phyloP scores from a whole-genome alignment of 2,797 vertebrate species.

The Galaxias olidus region DNA sequence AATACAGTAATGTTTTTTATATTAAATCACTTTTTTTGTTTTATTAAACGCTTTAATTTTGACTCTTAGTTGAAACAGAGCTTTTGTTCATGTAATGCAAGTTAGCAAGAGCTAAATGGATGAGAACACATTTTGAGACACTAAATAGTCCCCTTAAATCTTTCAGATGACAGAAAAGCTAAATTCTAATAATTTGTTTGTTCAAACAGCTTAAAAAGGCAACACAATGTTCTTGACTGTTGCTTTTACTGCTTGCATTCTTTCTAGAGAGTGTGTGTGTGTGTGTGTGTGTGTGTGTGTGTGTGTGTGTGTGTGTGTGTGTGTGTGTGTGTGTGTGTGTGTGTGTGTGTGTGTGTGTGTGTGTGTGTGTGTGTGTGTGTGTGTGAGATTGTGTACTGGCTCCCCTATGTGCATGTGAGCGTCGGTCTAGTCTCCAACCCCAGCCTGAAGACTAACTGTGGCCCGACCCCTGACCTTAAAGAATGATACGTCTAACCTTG shows the following conservation, averaged over 20 bases:
- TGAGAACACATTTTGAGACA: too few relatives aligned
- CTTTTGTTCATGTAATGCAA: too few relatives aligned
- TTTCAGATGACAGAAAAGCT: too few relatives aligned
- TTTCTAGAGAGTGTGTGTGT: slow-evolving; percentile 14
- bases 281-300: slow-evolving; percentile 26
- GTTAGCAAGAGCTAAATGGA: too few relatives aligned
- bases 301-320: slow-evolving; percentile 32
- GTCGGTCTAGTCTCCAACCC: slow-evolving; percentile 24
- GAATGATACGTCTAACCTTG: not conserved
- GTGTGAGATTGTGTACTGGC: too few relatives aligned
- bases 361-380: slow-evolving; percentile 20
- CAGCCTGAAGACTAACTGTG: slow-evolving; percentile 40
- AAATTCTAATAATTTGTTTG: too few relatives aligned
- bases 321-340: slow-evolving; percentile 3
- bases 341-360: not conserved
- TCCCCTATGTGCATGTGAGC: too few relatives aligned
- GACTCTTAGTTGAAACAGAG: too few relatives aligned
- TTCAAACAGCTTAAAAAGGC: too few relatives aligned
- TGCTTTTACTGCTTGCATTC: slow-evolving; percentile 38
- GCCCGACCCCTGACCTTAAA: slow-evolving; percentile 53
- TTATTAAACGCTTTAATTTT: too few relatives aligned
- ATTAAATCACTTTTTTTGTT: too few relatives aligned
- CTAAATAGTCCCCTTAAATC: slow-evolving; percentile 32
- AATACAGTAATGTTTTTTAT: too few relatives aligned
- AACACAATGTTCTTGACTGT: slow-evolving; percentile 26